Evolutionary conservation across 2,113 vertebrate genomes (phyloP), one percentile per base, ranked within the genome.

Genomic region (Nematolebias whitei): DNA sequence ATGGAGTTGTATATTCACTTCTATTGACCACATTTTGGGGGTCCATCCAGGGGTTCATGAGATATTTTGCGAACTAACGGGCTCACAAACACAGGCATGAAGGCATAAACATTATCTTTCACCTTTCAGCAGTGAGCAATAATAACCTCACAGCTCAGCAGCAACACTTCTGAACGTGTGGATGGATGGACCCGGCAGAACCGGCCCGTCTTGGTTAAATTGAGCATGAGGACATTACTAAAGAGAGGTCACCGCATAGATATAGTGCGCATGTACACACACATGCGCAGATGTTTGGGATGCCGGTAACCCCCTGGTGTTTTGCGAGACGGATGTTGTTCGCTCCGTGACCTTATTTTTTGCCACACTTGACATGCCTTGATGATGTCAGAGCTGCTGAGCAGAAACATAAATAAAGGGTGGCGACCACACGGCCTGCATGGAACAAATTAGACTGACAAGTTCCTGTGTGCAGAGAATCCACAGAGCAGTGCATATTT

Each of bases 361-460:
- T 83, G 79, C 78, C 80, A 79, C 68, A 63, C 72, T 87, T 80
- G 77, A 82, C 79, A 60, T 75, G 83, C 77, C 66, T 77, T 79
- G 68, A 77, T 89, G 88, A 88, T 87, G 85, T 89, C 89, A 86
- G 76, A 83, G 70, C 76, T 76, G 76, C 78, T 70, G 63, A 84
- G 79, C 78, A 87, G 80, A 84, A 88, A 85, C 82, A 87, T 79
- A 87, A 88, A 86, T 85, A 83, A 82, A 83, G 84, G 85, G 84
- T 44, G 80, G 80, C 18, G 69, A 85, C 86, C 80, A 71, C 72
- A 71, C 68, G 63, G 64, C 43, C 73, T 64, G 66, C 80, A 85
- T 89, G 87, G 86, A 90, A 90, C 68, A 86, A 84, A 87, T 89
- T 87, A 85, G 63, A 49, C 66, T 45, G 78, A 64, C 79, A 73